These are phyloP conservation scores for Heliornis fulica DNA, from an alignment of 2,113 vertebrate genomes.

Conservation along the genomic window DNA sequence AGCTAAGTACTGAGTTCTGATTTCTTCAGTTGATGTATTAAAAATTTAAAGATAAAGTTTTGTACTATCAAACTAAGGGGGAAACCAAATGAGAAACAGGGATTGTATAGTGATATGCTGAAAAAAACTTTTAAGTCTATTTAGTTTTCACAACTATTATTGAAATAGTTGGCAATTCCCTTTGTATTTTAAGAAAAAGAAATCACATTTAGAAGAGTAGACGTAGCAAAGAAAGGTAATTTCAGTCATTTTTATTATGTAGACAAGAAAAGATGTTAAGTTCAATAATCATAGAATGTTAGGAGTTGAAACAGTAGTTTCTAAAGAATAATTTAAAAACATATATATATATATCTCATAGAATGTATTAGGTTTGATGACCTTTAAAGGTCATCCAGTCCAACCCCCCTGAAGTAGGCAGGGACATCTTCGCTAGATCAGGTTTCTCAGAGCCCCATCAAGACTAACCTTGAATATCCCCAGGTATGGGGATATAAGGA, in stretches of 20 bases:
- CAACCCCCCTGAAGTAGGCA: too few relatives aligned
- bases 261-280: slow-evolving; percentile 21
- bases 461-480: too few relatives aligned
- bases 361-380: too few relatives aligned
- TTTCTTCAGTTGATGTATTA: not conserved
- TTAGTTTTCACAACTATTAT: too few relatives aligned
- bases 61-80: not conserved
- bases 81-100: not conserved
- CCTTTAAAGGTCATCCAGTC: too few relatives aligned
- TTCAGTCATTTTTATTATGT: slow-evolving; percentile 42
- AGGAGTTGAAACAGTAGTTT: too few relatives aligned
- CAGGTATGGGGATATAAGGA: too few relatives aligned
- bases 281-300: too few relatives aligned
- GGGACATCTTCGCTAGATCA: too few relatives aligned
- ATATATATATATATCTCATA: too few relatives aligned
- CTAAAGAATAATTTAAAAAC: slow-evolving; percentile 70
- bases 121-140: too few relatives aligned
- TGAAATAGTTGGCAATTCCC: not conserved
- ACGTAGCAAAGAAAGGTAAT: not conserved
- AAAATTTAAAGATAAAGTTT: not conserved
- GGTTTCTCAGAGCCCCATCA: too few relatives aligned
- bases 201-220: not conserved
- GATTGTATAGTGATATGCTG: not conserved
- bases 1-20: not conserved
- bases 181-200: not conserved